Evolutionary conservation across 2,888 invertebrate genomes (phyloP).

Genomic region (Drosophila neonasuta): DNA sequence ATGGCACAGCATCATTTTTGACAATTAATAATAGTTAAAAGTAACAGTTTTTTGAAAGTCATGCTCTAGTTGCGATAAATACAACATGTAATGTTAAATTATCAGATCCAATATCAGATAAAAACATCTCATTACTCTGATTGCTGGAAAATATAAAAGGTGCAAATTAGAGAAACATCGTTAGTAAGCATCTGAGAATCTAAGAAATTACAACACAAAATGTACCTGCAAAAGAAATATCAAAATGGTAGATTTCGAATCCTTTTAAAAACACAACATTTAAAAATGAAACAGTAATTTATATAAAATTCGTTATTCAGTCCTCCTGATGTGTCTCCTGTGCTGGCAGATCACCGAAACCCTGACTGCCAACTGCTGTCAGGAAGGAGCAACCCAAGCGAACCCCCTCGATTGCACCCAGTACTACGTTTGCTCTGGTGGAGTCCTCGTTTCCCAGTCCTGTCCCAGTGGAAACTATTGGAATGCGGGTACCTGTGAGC

Average conservation of each 20-base stretch:
- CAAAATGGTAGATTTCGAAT: constrained; percentile 14
- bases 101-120: constrained; percentile 34
- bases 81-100: constrained; percentile 29
- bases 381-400: constrained; percentile 43
- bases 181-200: constrained; percentile 39
- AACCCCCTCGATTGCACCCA: constrained; percentile 37
- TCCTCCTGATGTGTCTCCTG: constrained; percentile 25
- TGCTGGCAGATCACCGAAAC: constrained; percentile 37
- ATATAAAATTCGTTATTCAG: constrained; percentile 19
- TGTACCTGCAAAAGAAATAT: constrained; percentile 16
- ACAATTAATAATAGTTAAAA: background rate
- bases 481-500: constrained; percentile 17
- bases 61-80: constrained; percentile 21
- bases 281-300: background rate
- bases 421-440: constrained; percentile 49
- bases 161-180: constrained; percentile 9
- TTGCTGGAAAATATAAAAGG: constrained; percentile 59
- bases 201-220: constrained; percentile 21
- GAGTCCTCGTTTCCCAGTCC: constrained; percentile 30
- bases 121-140: constrained; percentile 46
- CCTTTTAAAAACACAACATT: background rate
- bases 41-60: background rate
- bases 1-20: background rate
- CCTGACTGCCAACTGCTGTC: constrained; percentile 39
- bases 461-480: constrained; percentile 37